Evolutionary conservation across 2,888 invertebrate species (phyloP), one percentile per base, ranked within the genome.

Genomic region (Calephelis perditalis): DNA sequence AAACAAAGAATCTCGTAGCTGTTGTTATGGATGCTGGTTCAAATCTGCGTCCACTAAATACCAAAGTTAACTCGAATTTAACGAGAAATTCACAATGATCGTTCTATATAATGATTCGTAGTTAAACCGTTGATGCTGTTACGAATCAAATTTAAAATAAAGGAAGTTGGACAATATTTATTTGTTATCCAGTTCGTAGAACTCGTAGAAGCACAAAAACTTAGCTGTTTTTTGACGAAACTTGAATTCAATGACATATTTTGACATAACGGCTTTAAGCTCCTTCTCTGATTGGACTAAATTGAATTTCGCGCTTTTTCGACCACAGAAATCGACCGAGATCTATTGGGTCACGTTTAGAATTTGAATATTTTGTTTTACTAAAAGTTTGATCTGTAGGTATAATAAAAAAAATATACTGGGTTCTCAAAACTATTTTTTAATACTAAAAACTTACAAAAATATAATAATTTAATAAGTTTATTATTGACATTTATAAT

Each of bases 231-330:
- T 67, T 65, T 58, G 63, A 59, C 60, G 64, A 61, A 46, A 62
- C 10, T 64, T 62, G 70, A 67, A 71, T 65, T 65, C 65, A 58
- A 67, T 75, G 75, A 77, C 67, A 66, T 68, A 64, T 67, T 73
- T 79, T 81, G 81, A 77, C 81, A 80, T 74, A 73, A 76, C 73
- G 66, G 73, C 61, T 65, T 68, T 78, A 82, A 63, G 61, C 26
- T 11, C 58, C 61, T 36, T 55, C 35, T 35, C 71, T 76, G 52
- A 88, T 88, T 89, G 87, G 89, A 65, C 68, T 49, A 81, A 81
- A 70, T 87, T 71, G 73, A 86, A 89, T 72, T 67, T 77, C 58
- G 75, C 87, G 85, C 85, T 64, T 62, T 69, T 47, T 76, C 81
- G 72, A 74, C 35, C 11, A 35, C 52, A 52, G 11, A 76, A 73